phyloP scores from a whole-genome alignment of 2,113 vertebrate species.

The Pomatostomus ruficeps region DNA sequence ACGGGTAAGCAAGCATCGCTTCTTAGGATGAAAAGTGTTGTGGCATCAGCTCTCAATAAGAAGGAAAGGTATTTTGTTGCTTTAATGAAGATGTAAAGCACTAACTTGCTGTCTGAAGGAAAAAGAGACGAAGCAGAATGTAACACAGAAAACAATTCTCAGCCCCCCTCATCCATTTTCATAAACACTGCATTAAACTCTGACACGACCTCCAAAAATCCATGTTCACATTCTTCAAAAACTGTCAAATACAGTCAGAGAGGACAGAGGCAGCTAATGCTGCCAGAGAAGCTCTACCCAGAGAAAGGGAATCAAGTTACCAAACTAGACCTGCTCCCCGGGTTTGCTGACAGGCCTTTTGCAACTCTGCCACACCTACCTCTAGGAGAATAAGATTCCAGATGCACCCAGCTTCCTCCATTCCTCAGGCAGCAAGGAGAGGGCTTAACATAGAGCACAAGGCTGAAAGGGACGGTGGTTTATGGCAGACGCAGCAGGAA shows the following conservation, averaged over 20 bases:
- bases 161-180: constrained; percentile 9
- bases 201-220: constrained; percentile 47
- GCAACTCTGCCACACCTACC: background rate
- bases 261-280: background rate
- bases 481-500: background rate
- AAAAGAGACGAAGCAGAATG: background rate
- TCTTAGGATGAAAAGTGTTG: background rate
- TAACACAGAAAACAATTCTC: constrained; percentile 7
- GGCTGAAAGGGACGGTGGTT: background rate
- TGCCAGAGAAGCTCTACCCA: background rate
- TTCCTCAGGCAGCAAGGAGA: background rate
- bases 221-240: constrained; percentile 19
- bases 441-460: background rate
- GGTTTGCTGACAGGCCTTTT: background rate
- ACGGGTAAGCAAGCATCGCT: background rate
- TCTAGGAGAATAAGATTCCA: background rate
- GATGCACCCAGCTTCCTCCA: background rate
- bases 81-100: constrained; percentile 38
- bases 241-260: background rate
- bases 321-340: background rate
- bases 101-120: background rate
- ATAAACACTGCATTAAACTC: constrained; percentile 32
- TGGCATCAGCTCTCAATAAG: background rate
- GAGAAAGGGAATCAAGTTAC: background rate
- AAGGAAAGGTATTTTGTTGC: background rate